Percentiles rank a stretch among this genome's conserved stretches.
Evolutionary conservation across 2,797 vertebrate species (phyloP).

Genomic region (Mormyrops boulengeri): DNA sequence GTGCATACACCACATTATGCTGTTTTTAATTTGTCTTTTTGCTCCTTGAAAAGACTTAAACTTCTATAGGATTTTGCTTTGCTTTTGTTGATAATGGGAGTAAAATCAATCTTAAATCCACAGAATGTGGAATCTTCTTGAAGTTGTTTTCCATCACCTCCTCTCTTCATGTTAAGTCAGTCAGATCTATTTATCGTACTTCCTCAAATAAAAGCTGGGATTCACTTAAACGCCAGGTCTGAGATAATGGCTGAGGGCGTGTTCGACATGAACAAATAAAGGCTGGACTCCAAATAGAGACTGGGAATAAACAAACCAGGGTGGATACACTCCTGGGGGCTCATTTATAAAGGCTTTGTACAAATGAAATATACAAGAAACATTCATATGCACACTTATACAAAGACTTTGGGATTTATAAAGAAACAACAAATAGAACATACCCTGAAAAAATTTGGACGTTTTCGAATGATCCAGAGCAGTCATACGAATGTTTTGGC

Average conservation of each 20-base stretch:
- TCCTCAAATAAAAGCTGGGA: background rate
- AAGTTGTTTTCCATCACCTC: background rate
- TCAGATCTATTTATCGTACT: background rate
- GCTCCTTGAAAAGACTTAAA: background rate
- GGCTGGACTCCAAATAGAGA: too few relatives aligned
- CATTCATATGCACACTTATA: too few relatives aligned
- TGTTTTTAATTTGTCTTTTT: background rate
- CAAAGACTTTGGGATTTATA: too few relatives aligned
- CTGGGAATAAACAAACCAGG: too few relatives aligned
- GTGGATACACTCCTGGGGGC: too few relatives aligned
- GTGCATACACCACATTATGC: background rate
- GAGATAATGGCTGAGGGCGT: background rate
- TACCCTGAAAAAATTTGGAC: too few relatives aligned
- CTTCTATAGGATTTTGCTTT: background rate
- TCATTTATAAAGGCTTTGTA: too few relatives aligned
- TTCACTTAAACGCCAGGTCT: background rate
- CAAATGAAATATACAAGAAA: too few relatives aligned
- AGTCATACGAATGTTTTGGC: too few relatives aligned
- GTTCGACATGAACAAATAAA: too few relatives aligned
- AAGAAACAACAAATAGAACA: too few relatives aligned
- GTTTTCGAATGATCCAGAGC: too few relatives aligned
- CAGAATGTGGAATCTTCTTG: background rate
- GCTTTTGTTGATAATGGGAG: background rate
- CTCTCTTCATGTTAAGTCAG: background rate
- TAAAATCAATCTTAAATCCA: background rate